phyloP scores from a whole-genome alignment of 2,113 vertebrate species.

The Tragelaphus buxtoni region DNA sequence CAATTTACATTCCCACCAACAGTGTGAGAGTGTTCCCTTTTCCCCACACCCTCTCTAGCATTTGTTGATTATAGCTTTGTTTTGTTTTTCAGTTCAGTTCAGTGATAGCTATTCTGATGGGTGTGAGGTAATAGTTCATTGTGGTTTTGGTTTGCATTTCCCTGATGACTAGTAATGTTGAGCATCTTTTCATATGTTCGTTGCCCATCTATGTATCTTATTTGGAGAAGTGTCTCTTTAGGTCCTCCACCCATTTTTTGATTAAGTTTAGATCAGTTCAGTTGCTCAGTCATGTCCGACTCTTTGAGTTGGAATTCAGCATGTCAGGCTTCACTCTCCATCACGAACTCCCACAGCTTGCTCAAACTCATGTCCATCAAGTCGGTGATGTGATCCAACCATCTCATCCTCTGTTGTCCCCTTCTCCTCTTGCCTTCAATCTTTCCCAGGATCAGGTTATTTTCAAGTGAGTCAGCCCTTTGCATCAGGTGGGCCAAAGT shows the following conservation, averaged over 20 bases:
- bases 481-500: neutral
- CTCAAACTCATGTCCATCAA: neutral
- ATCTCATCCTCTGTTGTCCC: neutral
- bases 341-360: neutral
- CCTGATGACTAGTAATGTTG: neutral
- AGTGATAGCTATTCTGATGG: neutral
- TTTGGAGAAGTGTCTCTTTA: neutral
- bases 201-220: neutral
- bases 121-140: neutral
- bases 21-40: neutral
- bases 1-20: neutral
- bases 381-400: neutral
- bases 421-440: neutral
- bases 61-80: neutral
- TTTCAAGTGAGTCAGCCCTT: neutral
- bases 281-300: neutral
- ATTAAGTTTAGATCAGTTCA: neutral
- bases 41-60: neutral
- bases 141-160: neutral
- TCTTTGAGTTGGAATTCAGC: neutral
- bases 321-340: neutral
- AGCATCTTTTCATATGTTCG: neutral
- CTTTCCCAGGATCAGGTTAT: neutral
- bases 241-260: neutral
- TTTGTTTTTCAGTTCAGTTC: neutral